phyloP scores from a whole-genome alignment of 2,888 invertebrate genomes.

The Melinopterus prodromus region DNA sequence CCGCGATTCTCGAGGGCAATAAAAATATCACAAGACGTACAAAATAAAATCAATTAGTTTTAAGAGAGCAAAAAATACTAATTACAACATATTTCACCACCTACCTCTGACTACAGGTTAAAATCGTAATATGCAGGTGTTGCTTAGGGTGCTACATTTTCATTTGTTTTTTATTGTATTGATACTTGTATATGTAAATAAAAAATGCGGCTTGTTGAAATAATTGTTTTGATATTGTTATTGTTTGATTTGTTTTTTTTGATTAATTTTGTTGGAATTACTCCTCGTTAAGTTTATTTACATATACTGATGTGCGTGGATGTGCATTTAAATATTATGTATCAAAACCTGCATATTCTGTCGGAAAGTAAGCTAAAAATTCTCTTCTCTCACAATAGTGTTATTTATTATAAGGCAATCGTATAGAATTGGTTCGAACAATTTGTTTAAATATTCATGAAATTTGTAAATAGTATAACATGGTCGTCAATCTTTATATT shows the following conservation, averaged over 20 bases:
- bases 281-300: neutral
- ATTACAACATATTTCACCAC: slow-evolving; percentile 12
- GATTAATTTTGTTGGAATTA: neutral
- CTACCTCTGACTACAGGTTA: slow-evolving; percentile 5
- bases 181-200: neutral
- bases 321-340: neutral
- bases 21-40: slow-evolving; percentile 45
- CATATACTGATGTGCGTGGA: neutral
- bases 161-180: slow-evolving; percentile 12
- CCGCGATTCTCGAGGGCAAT: slow-evolving; percentile 37
- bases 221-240: neutral
- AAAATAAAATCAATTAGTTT: slow-evolving; percentile 39
- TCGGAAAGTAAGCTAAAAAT: slow-evolving; percentile 9
- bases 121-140: slow-evolving; percentile 12
- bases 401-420: slow-evolving; percentile 20
- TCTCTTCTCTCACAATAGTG: slow-evolving; percentile 4
- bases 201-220: neutral
- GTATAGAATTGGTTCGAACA: slow-evolving; percentile 16
- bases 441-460: slow-evolving; percentile 6
- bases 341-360: slow-evolving; percentile 19
- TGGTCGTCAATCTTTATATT: neutral
- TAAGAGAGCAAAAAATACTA: slow-evolving; percentile 30
- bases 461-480: slow-evolving; percentile 4
- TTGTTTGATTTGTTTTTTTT: slow-evolving; percentile 9
- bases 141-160: neutral